Evolutionary conservation across 2,888 invertebrate genomes (phyloP), one percentile per base, ranked within the genome.

Genomic region (Parnassius mnemosyne): DNA sequence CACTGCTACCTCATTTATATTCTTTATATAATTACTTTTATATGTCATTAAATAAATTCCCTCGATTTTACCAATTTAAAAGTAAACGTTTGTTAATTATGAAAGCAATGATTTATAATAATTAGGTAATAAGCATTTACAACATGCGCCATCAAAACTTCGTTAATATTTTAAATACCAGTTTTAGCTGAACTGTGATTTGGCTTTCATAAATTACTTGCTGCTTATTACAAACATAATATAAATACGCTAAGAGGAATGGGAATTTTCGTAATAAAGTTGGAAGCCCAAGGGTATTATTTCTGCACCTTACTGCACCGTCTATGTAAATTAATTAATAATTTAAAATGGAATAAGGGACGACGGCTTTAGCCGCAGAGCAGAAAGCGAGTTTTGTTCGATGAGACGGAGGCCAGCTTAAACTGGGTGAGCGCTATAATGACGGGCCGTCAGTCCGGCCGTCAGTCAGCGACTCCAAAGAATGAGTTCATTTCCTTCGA

Each of bases 401-500:
- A 66, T 57, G 51, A 55, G 53, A 59, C 53, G 62, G 67, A 71
- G 87, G 76, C 83, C 85, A 75, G 64, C 64, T 62, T 79, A 78
- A 65, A 71, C 64, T 86, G 88, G 88, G 67, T 79, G 80, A 67
- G 70, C 72, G 66, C 69, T 76, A 89, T 88, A 89, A 89, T 88
- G 88, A 80, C 83, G 83, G 76, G 77, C 84, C 87, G 87, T 89
- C 89, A 85, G 81, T 85, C 81, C 74, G 71, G 67, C 84, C 87
- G 90, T 90, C 90, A 90, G 81, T 89, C 89, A 87, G 76, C 81
- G 81, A 77, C 80, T 82, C 79, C 85, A 76, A 85, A 86, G 89
- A 89, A 91, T 89, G 90, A 89, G 90, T 90, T 91, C 90, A 91
- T 91, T 91, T 91, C 90, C 90, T 90, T 85, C 85, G 85, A 86